Evolutionary conservation across 2,797 vertebrate species (phyloP).

Genomic region (Allobates femoralis): DNA sequence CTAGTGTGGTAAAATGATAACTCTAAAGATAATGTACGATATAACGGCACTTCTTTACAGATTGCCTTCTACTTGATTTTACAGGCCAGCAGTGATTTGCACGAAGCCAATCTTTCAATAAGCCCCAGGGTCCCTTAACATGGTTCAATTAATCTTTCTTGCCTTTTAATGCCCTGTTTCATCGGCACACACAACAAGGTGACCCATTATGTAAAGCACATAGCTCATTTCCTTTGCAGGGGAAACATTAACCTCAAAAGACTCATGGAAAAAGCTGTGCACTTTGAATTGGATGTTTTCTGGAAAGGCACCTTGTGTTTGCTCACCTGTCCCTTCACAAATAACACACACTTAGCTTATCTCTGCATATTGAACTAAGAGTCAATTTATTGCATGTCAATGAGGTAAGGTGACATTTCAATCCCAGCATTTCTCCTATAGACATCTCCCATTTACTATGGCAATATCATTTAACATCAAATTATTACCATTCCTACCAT

Average conservation of each 20-base stretch:
- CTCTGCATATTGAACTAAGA: constrained; percentile 53
- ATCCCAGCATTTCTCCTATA: constrained; percentile 15
- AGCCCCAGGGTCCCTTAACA: constrained; percentile 41
- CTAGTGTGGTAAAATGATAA: neutral
- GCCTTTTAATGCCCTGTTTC: constrained; percentile 29
- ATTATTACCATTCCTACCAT: neutral
- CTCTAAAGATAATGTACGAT: constrained; percentile 3
- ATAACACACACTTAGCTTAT: constrained; percentile 37
- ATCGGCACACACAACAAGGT: constrained; percentile 35
- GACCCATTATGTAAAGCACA: constrained; percentile 43
- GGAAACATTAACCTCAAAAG: constrained; percentile 62
- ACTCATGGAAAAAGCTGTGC: constrained; percentile 54
- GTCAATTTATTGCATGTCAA: constrained; percentile 53
- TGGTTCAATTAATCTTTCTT: constrained; percentile 40
- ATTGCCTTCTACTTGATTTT: constrained; percentile 24
- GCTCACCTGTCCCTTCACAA: constrained; percentile 55
- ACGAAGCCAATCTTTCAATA: neutral
- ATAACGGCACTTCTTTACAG: constrained; percentile 8
- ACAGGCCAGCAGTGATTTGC: constrained; percentile 22
- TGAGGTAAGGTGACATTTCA: constrained; percentile 38
- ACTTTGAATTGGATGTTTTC: constrained; percentile 59
- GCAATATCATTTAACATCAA: neutral
- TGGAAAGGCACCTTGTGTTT: constrained; percentile 53
- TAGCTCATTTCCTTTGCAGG: constrained; percentile 60
- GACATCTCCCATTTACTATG: neutral